Evolutionary conservation across 2,797 vertebrate species (phyloP), one percentile per base, ranked within the genome.

Genomic region (Rhinophrynus dorsalis): DNA sequence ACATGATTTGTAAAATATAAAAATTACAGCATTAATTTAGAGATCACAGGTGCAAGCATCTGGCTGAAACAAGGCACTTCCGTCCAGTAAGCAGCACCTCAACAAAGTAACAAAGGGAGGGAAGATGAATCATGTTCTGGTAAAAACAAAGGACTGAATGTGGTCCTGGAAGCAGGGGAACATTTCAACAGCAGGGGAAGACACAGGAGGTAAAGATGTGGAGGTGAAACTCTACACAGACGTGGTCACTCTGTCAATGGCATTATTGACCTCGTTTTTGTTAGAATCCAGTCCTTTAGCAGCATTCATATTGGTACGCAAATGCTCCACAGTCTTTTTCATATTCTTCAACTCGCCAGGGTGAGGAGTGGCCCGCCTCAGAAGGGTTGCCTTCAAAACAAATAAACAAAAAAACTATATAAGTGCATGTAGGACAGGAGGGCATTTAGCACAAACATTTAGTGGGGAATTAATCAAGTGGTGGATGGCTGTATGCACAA

Each of bases 221-320:
- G 88, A 92, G 86, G 89, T 82, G 87, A 86, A 79, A 70, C 73
- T 85, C 94, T 96, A 99, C 88, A 99, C 97, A 54, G 96, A 97
- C 74, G 96, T 99, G 86, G 95, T 99, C 90, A 98, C 91, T 88
- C 90, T 92, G 89, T 96, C 94, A 86, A 91, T 80, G 87, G 94
- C 84, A 30, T 95, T 98, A 93, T 96, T 98, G 95, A 99, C 94
- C 94, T 99, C 93, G 2, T 99, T 99, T 92, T 99, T 98, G 93
- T 99, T 99, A 88, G 97, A 96, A 89, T 99, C 97, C 94, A 99
- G 90, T 91, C 89, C 94, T 92, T 97, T 98, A 89, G 96, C 95
- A 65, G 95, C 94, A 32, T 94, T 97, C 92, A 97, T 84, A 85
- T 98, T 96, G 6, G 97, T 98, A 81, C 96, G 93, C 74, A 99